phyloP scores from a whole-genome alignment of 2,113 vertebrate genomes.

The Peromyscus californicus region DNA sequence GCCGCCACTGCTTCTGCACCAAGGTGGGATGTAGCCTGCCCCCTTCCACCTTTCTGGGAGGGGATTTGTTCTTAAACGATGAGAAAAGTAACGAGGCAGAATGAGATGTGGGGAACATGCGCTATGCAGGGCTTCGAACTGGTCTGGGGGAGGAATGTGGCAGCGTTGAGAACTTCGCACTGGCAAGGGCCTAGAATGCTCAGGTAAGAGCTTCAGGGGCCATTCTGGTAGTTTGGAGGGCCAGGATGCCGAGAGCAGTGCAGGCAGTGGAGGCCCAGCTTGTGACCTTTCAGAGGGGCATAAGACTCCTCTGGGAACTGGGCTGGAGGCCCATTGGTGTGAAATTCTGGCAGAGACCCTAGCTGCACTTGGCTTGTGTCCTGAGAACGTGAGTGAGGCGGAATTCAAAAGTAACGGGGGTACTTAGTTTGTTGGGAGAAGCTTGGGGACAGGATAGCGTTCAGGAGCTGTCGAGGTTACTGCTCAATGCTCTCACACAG shows the following conservation, averaged over 20 bases:
- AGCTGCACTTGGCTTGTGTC: too few relatives aligned
- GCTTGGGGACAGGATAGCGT: background rate
- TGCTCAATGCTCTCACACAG: background rate
- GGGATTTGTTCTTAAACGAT: background rate
- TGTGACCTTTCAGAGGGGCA: background rate
- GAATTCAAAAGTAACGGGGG: background rate
- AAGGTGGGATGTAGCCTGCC: background rate
- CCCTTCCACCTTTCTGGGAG: background rate
- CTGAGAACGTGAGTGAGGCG: background rate
- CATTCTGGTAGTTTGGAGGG: background rate
- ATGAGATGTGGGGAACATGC: background rate
- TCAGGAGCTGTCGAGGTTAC: background rate
- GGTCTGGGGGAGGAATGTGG: background rate
- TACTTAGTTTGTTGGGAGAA: background rate
- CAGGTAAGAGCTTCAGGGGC: too few relatives aligned
- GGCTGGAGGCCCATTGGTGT: background rate
- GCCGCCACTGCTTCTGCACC: too few relatives aligned
- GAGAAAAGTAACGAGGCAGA: background rate
- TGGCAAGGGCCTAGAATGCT: background rate
- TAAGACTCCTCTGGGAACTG: background rate
- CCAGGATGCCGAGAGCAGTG: background rate
- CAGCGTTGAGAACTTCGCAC: background rate
- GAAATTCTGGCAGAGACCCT: background rate
- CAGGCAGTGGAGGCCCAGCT: background rate
- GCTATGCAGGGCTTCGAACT: background rate